A percentile compares a stretch with the other conserved stretches of the same genome.
phyloP scores from a whole-genome alignment of 2,888 invertebrate species.

The Galerucella pusilla region DNA sequence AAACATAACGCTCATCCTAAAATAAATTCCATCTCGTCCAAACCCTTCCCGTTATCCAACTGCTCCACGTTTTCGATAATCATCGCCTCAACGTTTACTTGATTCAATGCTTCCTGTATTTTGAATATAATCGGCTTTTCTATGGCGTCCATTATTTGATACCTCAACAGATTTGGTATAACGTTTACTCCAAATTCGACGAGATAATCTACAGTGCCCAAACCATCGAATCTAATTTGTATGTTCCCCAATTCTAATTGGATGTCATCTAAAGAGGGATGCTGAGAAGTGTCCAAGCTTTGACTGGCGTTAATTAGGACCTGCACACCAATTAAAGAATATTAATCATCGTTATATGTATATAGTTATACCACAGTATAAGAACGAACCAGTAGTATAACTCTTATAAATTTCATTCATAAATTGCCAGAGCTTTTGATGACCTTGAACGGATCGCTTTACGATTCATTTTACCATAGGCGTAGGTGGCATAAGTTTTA shows the following conservation, averaged over 20 bases:
- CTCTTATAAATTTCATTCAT: too few species aligned
- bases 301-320: conserved; percentile 77
- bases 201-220: conserved; percentile 87
- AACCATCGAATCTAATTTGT: conserved; percentile 84
- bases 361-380: too few species aligned
- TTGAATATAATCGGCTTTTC: conserved; percentile 81
- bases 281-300: conserved; percentile 80
- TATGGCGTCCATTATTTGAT: conserved; percentile 87
- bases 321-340: conserved; percentile 45
- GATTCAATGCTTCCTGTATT: conserved; percentile 79
- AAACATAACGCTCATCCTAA: neutral
- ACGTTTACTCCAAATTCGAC: conserved; percentile 85
- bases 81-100: conserved; percentile 78
- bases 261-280: conserved; percentile 77
- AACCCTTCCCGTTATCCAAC: conserved; percentile 66
- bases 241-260: conserved; percentile 80
- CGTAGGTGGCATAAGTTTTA: too few species aligned
- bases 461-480: too few species aligned
- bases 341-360: conserved; percentile 12
- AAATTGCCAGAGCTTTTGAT: too few species aligned
- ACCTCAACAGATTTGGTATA: conserved; percentile 84
- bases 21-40: conserved; percentile 13
- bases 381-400: too few species aligned
- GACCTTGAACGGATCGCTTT: too few species aligned
- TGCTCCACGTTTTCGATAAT: conserved; percentile 78